These are phyloP conservation scores for Camelus bactrianus DNA, from an alignment of 2,113 vertebrate species.

Conservation along the genomic window DNA sequence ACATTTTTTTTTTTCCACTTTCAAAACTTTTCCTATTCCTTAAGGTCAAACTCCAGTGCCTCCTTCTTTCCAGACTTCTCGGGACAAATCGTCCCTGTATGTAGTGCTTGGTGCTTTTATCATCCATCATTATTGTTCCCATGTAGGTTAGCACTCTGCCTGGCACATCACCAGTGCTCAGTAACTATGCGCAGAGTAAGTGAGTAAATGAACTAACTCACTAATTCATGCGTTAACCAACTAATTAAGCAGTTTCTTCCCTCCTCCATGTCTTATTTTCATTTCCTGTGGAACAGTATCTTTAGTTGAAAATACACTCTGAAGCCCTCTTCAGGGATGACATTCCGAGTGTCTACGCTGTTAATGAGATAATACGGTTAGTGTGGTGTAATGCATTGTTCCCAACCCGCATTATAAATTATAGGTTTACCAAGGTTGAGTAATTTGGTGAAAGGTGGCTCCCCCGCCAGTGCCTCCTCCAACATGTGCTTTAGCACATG, in stretches of 20 bases:
- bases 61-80: neutral
- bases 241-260: neutral
- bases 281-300: neutral
- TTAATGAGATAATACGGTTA: neutral
- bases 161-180: neutral
- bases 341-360: neutral
- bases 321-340: neutral
- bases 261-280: neutral
- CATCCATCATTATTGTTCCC: neutral
- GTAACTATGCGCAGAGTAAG: neutral
- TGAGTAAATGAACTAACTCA: neutral
- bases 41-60: neutral
- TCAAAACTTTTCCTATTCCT: neutral
- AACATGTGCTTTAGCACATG: too few species aligned
- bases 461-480: neutral
- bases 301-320: neutral
- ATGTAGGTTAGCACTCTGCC: neutral
- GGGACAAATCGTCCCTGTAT: neutral
- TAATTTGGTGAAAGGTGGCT: neutral
- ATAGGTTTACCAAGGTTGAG: neutral
- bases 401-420: neutral
- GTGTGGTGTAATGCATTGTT: neutral
- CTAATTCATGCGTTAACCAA: neutral
- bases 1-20: neutral
- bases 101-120: neutral